Percentiles rank a stretch among this genome's conserved stretches.
These are phyloP conservation scores for Arremon aurantiirostris DNA, from an alignment of 2,797 vertebrate species.

Conservation along the genomic window DNA sequence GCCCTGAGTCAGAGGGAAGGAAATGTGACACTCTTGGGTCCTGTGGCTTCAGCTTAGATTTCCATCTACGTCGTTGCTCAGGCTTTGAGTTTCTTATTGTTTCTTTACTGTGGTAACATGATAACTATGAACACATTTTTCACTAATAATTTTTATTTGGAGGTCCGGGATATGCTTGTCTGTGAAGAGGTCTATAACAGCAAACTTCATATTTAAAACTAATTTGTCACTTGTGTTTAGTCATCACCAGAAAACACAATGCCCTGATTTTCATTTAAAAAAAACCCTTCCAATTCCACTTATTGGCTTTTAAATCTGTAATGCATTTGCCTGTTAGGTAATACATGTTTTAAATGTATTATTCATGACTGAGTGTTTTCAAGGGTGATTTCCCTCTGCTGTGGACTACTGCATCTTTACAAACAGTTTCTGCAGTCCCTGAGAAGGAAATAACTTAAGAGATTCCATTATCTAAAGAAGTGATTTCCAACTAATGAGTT, in stretches of 20 bases:
- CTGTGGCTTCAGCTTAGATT: constrained; percentile 21
- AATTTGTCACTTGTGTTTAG: not conserved
- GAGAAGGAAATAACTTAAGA: not conserved
- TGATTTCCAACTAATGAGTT: not conserved
- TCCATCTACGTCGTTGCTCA: not conserved
- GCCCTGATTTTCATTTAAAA: not conserved
- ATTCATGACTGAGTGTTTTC: not conserved
- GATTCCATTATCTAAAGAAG: not conserved
- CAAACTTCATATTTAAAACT: not conserved
- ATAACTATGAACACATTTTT: not conserved
- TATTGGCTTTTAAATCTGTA: not conserved
- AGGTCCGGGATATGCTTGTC: not conserved
- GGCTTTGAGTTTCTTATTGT: constrained; percentile 37
- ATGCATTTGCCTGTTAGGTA: not conserved
- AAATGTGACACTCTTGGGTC: constrained; percentile 11
- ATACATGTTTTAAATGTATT: not conserved
- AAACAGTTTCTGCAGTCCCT: not conserved
- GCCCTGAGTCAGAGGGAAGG: not conserved
- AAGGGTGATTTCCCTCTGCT: not conserved
- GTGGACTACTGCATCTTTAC: not conserved
- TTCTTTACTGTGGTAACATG: not conserved
- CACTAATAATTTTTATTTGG: not conserved
- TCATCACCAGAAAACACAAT: not conserved
- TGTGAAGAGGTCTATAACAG: not conserved
- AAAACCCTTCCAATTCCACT: not conserved